Base-by-base conservation (phyloP, 2,888 invertebrate genomes). In the Eupithecia inturbata region DNA sequence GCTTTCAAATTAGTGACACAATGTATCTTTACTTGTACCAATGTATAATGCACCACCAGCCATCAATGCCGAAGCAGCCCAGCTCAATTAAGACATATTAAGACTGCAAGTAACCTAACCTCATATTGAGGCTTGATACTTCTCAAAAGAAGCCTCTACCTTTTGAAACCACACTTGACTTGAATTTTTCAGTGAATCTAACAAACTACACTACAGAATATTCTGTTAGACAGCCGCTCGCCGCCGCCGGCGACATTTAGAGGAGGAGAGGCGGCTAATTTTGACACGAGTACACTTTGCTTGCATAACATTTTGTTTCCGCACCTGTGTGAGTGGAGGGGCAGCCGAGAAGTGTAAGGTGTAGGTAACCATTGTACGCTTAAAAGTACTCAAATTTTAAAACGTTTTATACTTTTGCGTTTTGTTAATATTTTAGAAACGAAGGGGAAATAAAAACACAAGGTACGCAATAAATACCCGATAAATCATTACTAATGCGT, bases 241-340 rank as follows among this genome's bases (percentile, higher is more conserved):
- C 1, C 45, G 53, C 0, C 49, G 57, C 57, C 26, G 26, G 57
- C 57, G 26, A 57, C 57, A 57, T 57, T 57, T 22, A 53, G 49
- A n/a, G 4, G 57, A 22, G 57, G 57, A 57, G 57, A 57, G 57
- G 57, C 57, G 57, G 12, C 78, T 79, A 81, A 81, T 81, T 80
- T 79, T 70, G 79, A 57, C 26, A 57, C 53, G 53, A 57, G 22
- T 57, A 57, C 26, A n/a, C 57, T 57, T 22, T 12, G 57, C 3
- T 57, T 12, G 5, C 26, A 26, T 57, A 57, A 57, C 22, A 57
- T 26, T 57, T 57, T 26, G 57, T 53, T 26, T 26, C 26, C 14
- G 57, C 49, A 53, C 49, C 49, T 22, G 26, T 53, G 53, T 26
- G 57, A 22, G 26, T 53, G n/a, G 22, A 3, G 49, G 49, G 5